phyloP scores from a whole-genome alignment of 1,140 invertebrate species.

The Drosophila truncata region DNA sequence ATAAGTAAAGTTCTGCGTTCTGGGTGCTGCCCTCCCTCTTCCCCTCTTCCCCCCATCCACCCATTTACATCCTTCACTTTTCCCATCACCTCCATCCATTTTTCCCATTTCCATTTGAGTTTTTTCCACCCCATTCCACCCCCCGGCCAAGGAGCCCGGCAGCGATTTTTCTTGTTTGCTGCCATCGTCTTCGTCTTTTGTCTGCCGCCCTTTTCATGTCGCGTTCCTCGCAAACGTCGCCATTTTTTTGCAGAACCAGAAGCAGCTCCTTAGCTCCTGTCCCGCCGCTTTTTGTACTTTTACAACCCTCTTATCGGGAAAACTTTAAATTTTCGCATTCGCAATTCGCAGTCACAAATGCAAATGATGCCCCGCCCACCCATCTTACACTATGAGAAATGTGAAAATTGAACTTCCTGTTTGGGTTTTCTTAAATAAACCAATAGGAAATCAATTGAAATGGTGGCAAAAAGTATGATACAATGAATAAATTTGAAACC shows the following conservation, averaged over 20 bases:
- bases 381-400: conserved; percentile 31
- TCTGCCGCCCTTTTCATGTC: conserved; percentile 80
- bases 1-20: conserved; percentile 66
- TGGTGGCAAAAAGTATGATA: neutral
- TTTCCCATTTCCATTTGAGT: conserved; percentile 5
- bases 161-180: conserved; percentile 80
- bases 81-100: conserved; percentile 24
- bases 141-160: conserved; percentile 54
- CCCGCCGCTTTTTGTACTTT: conserved; percentile 63
- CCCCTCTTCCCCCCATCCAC: neutral
- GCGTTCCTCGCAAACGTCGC: conserved; percentile 68
- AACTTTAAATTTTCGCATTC: conserved; percentile 82
- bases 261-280: conserved; percentile 36
- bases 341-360: conserved; percentile 80
- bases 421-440: neutral
- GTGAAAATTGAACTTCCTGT: conserved; percentile 1
- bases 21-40: neutral
- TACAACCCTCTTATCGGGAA: conserved; percentile 81
- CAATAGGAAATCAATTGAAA: neutral
- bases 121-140: neutral
- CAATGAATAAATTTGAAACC: neutral
- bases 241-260: conserved; percentile 62
- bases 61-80: conserved; percentile 41
- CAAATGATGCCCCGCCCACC: conserved; percentile 70
- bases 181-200: conserved; percentile 66